These are phyloP conservation scores for Psittacara wagleri DNA, from an alignment of 2,113 vertebrate species.

Conservation along the genomic window DNA sequence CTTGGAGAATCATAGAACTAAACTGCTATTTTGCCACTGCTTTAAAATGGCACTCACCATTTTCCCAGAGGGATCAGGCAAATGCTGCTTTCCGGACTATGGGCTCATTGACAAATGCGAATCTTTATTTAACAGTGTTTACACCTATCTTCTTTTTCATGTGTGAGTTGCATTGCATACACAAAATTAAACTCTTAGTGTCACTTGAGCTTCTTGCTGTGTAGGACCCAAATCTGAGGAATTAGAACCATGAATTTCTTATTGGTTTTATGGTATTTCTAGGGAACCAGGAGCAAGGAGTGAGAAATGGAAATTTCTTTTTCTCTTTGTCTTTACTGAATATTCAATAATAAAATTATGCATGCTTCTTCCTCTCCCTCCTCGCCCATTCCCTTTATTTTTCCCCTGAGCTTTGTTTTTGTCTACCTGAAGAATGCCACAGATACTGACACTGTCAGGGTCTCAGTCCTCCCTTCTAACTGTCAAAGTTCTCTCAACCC, in stretches of 20 bases:
- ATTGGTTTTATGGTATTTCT: not conserved
- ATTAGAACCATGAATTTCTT: not conserved
- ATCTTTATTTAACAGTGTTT: not conserved
- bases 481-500: not conserved
- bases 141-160: not conserved
- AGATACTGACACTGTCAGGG: not conserved
- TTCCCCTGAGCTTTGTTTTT: not conserved
- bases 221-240: not conserved
- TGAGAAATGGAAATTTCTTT: not conserved
- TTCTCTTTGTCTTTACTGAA: not conserved
- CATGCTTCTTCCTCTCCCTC: accelerated
- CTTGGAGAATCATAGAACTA: not conserved
- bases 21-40: not conserved
- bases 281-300: not conserved
- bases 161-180: not conserved
- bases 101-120: not conserved
- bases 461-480: not conserved
- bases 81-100: not conserved
- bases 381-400: too few relatives aligned
- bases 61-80: not conserved
- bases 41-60: not conserved
- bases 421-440: not conserved
- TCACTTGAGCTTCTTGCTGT: not conserved
- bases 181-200: not conserved
- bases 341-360: not conserved